Percentiles rank a stretch among this genome's conserved stretches.
phyloP scores from a whole-genome alignment of 2,888 invertebrate species.

The Cerceris ruficornis region DNA sequence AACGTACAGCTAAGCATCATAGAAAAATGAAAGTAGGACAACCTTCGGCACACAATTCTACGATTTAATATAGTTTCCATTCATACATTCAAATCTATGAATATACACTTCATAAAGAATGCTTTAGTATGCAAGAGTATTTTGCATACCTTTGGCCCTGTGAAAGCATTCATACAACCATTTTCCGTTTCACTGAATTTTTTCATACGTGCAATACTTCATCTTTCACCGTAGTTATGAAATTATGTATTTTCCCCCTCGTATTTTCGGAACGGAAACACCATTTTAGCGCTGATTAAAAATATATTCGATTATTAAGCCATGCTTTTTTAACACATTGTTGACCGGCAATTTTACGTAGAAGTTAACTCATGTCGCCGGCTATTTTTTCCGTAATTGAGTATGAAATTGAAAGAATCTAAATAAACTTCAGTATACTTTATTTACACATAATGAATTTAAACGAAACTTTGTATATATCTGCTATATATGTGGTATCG shows the following conservation, averaged over 20 bases:
- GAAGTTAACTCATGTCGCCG: too few species aligned
- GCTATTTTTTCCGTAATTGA: too few species aligned
- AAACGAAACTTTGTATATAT: too few species aligned
- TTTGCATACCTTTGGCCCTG: slow-evolving; percentile 7
- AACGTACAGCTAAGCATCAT: too few species aligned
- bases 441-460: too few species aligned
- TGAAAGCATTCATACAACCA: background rate
- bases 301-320: background rate
- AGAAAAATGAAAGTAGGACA: background rate
- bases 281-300: background rate
- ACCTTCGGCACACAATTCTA: background rate
- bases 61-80: background rate
- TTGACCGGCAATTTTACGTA: background rate
- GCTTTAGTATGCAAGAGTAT: background rate
- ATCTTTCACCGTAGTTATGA: background rate
- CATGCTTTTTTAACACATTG: background rate
- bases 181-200: slow-evolving; percentile 2
- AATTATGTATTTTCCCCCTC: background rate
- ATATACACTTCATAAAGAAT: slow-evolving; percentile 7
- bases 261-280: background rate
- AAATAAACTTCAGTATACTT: too few species aligned
- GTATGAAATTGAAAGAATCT: too few species aligned
- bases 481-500: too few species aligned
- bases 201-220: background rate
- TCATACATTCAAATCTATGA: background rate